These are phyloP conservation scores for Cynocephalus volans DNA, from an alignment of 2,113 vertebrate species.

Conservation along the genomic window DNA sequence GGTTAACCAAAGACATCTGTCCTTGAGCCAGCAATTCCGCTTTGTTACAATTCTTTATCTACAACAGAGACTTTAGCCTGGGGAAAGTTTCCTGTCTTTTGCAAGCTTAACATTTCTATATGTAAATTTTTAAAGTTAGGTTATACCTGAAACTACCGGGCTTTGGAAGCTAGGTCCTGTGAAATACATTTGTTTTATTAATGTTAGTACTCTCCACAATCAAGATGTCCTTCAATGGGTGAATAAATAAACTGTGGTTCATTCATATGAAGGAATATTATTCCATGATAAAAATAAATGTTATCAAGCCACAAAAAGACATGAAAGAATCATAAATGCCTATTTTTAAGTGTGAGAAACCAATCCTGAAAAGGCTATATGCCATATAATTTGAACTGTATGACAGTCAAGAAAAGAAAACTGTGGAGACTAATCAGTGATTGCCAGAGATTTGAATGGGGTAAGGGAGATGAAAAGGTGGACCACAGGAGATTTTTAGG, in stretches of 20 bases:
- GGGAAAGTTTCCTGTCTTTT: no score
- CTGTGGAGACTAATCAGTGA: background rate
- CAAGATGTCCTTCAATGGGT: background rate
- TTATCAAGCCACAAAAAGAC: background rate
- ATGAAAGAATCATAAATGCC: background rate
- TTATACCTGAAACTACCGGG: no score
- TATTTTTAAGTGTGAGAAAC: background rate
- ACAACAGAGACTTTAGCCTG: no score
- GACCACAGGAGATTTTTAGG: background rate
- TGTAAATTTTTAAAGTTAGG: no score
- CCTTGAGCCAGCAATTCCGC: no score
- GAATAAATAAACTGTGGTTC: background rate
- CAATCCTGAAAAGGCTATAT: background rate
- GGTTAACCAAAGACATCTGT: no score
- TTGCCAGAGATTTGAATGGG: background rate
- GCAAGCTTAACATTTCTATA: no score
- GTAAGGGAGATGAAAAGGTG: rapidly evolving
- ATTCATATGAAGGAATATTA: background rate
- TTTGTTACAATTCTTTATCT: no score
- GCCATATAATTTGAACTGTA: background rate
- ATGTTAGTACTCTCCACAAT: background rate
- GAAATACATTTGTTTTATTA: no score
- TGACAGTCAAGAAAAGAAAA: background rate
- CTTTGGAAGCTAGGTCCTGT: no score
- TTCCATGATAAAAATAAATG: background rate